Base-by-base conservation (phyloP, 2,888 invertebrate genomes). In the Eristalis pertinax region DNA sequence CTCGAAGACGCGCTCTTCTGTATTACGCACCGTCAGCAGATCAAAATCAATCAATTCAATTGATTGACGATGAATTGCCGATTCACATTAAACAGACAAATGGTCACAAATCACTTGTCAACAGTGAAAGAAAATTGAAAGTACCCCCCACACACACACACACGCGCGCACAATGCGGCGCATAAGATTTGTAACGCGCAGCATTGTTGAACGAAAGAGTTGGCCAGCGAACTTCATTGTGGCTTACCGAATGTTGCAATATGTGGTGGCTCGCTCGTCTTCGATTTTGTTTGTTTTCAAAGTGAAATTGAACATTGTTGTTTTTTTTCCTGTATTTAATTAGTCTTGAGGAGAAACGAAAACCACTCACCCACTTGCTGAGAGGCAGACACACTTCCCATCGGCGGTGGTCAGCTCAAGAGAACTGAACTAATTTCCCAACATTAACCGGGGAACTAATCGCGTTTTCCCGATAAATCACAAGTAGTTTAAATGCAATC, bases 121-220 rank as follows among this genome's bases (percentile, higher is more conserved):
- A n/a, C n/a, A 43, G 43, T 29, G 29, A 68, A 68, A 68, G 29
- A 67, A 68, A 68, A 68, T 24, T 58, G 58, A 56, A 70, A 58
- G 58, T 35, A n/a, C 19, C 50, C 7, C 50, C 1, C 8, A 10
- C 32, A 32, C 32, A 32, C 32, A 32, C 29, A 10, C 10, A 10
- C 32, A 5, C 29, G 4, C 11, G 5, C 43, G 1, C 43, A 19
- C 19, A 50, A 50, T 50, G 43, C 5, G 2, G n/a, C 43, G 43
- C 4, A n/a, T n/a, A 7, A 50, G 50, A 50, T 50, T 5, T 50
- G 50, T 50, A 50, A 50, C 50, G 8, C 19, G n/a, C 50, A 2
- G 19, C 19, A 50, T 19, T 19, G 50, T 50, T 4, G 72, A 63
- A 76, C 68, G 38, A 85, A 85, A 85, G 85, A 85, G 73, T 64